Evolutionary conservation across 2,888 invertebrate genomes (phyloP).

Genomic region (Agelastica alni): DNA sequence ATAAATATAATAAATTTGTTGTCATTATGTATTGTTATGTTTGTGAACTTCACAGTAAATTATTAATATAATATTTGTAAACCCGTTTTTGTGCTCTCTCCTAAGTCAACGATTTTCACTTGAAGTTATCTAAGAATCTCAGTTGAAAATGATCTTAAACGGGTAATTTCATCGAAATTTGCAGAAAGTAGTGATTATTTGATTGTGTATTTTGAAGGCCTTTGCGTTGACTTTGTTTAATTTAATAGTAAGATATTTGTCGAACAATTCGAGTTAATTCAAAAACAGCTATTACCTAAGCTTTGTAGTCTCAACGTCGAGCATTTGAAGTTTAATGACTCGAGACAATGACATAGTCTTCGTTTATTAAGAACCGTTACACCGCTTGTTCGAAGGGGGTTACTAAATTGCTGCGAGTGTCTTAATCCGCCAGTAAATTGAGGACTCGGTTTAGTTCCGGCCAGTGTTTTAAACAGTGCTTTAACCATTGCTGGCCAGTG

Average conservation of each 20-base stretch:
- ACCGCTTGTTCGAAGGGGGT: conserved; percentile 58
- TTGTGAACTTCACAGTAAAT: too few relatives aligned
- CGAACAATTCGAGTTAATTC: conserved; percentile 53
- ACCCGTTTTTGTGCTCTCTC: too few relatives aligned
- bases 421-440: conserved; percentile 59
- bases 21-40: too few relatives aligned
- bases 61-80: too few relatives aligned
- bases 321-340: conserved; percentile 57
- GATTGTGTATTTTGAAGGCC: conserved; percentile 25
- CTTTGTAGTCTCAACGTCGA: conserved; percentile 51
- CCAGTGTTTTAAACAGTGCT: conserved; percentile 49
- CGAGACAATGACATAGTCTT: conserved; percentile 59
- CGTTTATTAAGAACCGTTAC: conserved; percentile 60
- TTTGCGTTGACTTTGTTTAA: conserved; percentile 40
- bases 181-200: conserved; percentile 23
- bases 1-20: too few relatives aligned
- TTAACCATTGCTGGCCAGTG: conserved; percentile 37
- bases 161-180: too few relatives aligned
- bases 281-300: conserved; percentile 55
- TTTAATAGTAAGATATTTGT: conserved; percentile 49
- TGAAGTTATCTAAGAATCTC: too few relatives aligned
- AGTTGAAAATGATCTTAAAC: too few relatives aligned
- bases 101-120: too few relatives aligned
- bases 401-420: conserved; percentile 57
- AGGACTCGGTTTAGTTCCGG: conserved; percentile 56